Evolutionary conservation across 2,113 vertebrate species (phyloP).

Genomic region (Coptodon rendalli): DNA sequence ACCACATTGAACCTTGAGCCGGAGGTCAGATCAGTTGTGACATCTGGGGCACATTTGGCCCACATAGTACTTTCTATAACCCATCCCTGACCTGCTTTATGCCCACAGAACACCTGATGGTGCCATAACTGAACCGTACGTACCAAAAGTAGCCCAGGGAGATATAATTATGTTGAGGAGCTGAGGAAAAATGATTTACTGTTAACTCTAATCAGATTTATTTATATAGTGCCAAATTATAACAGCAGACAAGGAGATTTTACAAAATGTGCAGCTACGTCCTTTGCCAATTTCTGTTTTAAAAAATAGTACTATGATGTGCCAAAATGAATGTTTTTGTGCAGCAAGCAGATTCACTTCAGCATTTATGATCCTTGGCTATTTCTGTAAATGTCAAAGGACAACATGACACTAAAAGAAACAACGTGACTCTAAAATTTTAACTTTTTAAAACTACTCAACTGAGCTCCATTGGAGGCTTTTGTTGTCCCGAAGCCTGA

Average conservation of each 20-base stretch:
- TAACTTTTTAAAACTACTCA: not conserved
- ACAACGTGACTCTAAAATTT: not conserved
- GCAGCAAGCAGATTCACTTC: not conserved
- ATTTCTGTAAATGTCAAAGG: not conserved
- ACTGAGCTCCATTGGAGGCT: not conserved
- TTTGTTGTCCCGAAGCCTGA: not conserved
- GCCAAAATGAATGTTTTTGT: not conserved
- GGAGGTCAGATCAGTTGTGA: not conserved
- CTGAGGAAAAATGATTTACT: not conserved
- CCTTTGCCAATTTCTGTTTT: not conserved
- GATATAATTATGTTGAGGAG: not conserved
- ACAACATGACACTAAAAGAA: not conserved
- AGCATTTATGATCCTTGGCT: not conserved
- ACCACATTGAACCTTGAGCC: not conserved
- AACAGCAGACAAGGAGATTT: not conserved
- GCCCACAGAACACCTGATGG: not conserved
- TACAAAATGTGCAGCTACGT: rapidly evolving
- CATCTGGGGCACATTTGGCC: not conserved
- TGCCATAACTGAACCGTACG: not conserved
- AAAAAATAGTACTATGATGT: not conserved
- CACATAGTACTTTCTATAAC: not conserved
- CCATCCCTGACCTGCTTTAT: rapidly evolving
- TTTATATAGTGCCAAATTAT: not conserved
- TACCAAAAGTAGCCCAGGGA: not conserved
- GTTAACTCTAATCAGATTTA: not conserved